phyloP scores from a whole-genome alignment of 1,140 invertebrate genomes.

The Hesperophylax magnus region DNA sequence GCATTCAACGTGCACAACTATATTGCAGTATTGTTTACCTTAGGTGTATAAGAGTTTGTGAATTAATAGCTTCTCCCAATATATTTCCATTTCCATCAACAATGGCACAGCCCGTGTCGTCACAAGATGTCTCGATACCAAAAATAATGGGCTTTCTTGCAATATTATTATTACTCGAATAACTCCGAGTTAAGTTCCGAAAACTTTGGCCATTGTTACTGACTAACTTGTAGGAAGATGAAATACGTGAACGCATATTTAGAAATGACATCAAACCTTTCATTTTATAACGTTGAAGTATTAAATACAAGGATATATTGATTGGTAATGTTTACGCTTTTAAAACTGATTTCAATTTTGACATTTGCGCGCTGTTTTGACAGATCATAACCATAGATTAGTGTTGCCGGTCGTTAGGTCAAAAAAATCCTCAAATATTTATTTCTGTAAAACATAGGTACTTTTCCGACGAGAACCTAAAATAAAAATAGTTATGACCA shows the following conservation, averaged over 20 bases:
- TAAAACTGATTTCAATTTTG: no score
- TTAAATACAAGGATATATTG: no score
- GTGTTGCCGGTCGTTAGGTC: no score
- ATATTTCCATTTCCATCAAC: constrained; percentile 81
- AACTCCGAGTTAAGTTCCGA: neutral
- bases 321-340: no score
- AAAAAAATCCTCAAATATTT: no score
- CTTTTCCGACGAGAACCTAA: no score
- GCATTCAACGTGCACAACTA: neutral
- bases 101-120: constrained; percentile 95
- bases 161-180: neutral
- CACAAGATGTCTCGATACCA: constrained; percentile 98
- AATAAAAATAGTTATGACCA: no score
- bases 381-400: no score
- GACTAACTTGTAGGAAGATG: neutral
- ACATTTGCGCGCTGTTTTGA: no score
- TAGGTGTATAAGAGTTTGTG: constrained; percentile 83
- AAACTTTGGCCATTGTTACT: neutral
- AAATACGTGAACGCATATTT: neutral
- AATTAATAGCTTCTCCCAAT: constrained; percentile 84
- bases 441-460: no score
- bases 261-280: neutral
- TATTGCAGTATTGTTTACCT: constrained; percentile 67
- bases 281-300: neutral
- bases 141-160: constrained; percentile 68